Conservation (phyloP, 2,113 vertebrate genomes). For the Gopherus evgoodei region DNA sequence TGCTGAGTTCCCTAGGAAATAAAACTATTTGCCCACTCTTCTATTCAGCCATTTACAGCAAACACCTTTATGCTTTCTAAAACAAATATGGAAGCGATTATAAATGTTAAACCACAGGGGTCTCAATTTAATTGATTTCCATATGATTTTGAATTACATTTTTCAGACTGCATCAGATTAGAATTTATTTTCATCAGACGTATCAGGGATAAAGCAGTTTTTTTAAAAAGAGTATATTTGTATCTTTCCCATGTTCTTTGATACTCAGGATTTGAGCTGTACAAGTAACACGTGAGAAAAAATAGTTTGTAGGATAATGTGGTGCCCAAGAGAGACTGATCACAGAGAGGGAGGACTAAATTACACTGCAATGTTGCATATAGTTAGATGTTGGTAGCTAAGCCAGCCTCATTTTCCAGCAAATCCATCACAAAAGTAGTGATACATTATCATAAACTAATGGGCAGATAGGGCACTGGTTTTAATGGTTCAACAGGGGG, state of each 20-base stretch:
- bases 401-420: neutral
- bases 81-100: conserved; percentile 15
- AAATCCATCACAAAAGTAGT: neutral
- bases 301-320: conserved; percentile 14
- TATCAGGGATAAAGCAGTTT: neutral
- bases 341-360: conserved; percentile 4
- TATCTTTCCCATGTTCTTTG: conserved; percentile 1
- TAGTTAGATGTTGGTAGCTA: neutral
- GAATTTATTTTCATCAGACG: neutral
- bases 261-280: neutral
- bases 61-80: conserved; percentile 25
- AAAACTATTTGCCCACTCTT: conserved; percentile 19
- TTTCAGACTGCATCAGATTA: neutral
- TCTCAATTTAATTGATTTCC: neutral
- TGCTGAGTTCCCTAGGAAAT: neutral
- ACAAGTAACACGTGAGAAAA: conserved; percentile 21
- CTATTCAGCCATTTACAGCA: neutral
- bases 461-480: neutral
- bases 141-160: conserved; percentile 6
- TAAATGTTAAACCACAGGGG: neutral
- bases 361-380: neutral
- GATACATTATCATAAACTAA: neutral
- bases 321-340: conserved; percentile 15
- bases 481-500: neutral
- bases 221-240: neutral